Base-by-base conservation (phyloP, 2,888 invertebrate genomes). In the Hanleya hanleyi region DNA sequence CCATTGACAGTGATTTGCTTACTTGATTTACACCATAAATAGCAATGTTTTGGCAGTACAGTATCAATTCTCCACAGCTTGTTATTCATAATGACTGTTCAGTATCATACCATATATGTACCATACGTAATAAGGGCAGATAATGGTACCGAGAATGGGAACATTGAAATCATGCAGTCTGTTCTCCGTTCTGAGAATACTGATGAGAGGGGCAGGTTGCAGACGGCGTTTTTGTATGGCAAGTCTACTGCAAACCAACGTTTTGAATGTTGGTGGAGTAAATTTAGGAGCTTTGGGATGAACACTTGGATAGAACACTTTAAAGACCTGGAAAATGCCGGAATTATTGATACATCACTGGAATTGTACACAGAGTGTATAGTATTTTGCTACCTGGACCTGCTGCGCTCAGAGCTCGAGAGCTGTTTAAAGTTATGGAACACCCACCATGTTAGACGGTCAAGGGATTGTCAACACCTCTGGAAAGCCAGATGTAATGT, bases 61-160 rank as follows among this genome's bases (percentile, higher is more conserved):
- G n/a, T n/a, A n/a, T n/a, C n/a, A n/a, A n/a, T n/a, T n/a, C n/a
- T n/a, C n/a, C n/a, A n/a, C n/a, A n/a, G n/a, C n/a, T n/a, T n/a
- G n/a, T n/a, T n/a, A n/a, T n/a, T n/a, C n/a, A n/a, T n/a, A n/a
- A n/a, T n/a, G n/a, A n/a, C n/a, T n/a, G n/a, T n/a, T n/a, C n/a
- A n/a, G n/a, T n/a, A n/a, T n/a, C n/a, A n/a, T n/a, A n/a, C n/a
- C n/a, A n/a, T n/a, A n/a, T n/a, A n/a, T n/a, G n/a, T 62, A 26
- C 65, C 65, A 6, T n/a, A 22, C 22, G 15, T 22, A 26, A 26
- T 65, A n/a, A 4, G 70, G 33, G 47, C 70, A 12, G 70, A 70
- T 6, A 29, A 22, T 22, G 65, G 70, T 6, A 70, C 70, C 15
- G 70, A 70, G 33, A 70, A 70, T 29, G 33, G 47, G 15, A 41